Percentiles rank a stretch among this genome's conserved stretches.
phyloP scores from a whole-genome alignment of 2,888 invertebrate species.

The Pseudococcus jackbeardsleyi region DNA sequence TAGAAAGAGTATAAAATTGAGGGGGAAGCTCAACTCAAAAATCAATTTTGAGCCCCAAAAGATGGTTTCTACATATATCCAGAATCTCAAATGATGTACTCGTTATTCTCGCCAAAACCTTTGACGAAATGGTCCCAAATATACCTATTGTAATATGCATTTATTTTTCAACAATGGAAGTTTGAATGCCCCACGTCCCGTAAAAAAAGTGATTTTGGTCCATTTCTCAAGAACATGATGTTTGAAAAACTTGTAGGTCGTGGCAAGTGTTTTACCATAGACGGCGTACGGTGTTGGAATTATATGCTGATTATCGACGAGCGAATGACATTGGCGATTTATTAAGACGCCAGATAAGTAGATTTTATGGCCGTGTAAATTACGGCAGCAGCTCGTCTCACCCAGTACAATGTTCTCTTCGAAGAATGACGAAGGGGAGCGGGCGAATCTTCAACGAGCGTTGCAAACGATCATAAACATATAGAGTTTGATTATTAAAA shows the following conservation, averaged over 20 bases:
- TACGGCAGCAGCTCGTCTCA: neutral
- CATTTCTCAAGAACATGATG: constrained; percentile 1
- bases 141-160: neutral
- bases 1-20: too few species aligned
- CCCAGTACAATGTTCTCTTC: neutral
- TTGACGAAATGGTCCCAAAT: too few species aligned
- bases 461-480: constrained; percentile 40
- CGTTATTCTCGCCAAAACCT: too few species aligned
- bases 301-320: neutral
- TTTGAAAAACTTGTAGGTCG: neutral
- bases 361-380: neutral
- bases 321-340: constrained; percentile 19
- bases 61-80: too few species aligned
- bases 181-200: neutral
- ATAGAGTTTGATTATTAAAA: constrained; percentile 60
- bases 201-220: neutral
- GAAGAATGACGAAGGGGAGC: neutral
- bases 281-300: constrained; percentile 1
- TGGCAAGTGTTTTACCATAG: neutral
- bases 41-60: too few species aligned
- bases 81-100: too few species aligned
- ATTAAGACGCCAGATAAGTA: neutral
- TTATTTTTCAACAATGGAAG: neutral
- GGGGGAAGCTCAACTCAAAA: too few species aligned
- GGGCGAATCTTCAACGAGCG: neutral